These are phyloP conservation scores for Hemicordylus capensis DNA, from an alignment of 2,113 vertebrate genomes.

Conservation along the genomic window DNA sequence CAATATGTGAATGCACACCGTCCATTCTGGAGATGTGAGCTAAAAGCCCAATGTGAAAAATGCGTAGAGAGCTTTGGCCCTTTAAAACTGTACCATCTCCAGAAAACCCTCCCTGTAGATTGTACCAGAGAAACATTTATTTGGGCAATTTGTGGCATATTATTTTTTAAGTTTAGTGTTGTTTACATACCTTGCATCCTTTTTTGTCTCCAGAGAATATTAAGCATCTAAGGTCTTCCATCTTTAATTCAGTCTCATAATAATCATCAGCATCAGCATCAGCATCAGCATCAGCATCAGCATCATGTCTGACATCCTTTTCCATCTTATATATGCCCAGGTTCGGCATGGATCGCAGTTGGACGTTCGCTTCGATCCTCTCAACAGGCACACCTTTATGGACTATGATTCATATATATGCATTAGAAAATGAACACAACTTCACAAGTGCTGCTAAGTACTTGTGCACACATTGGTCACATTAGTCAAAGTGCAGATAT, in stretches of 20 bases:
- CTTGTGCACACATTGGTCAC: not conserved
- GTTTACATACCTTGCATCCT: conserved; percentile 54
- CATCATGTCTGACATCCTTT: not conserved
- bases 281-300: conserved; percentile 32
- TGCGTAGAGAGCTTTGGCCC: not conserved
- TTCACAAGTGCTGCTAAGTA: not conserved
- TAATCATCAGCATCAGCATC: conserved; percentile 47
- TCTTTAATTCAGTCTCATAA: too few species aligned
- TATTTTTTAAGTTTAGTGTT: not conserved
- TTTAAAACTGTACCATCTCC: not conserved
- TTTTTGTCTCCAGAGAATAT: conserved; percentile 62
- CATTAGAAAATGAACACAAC: conserved; percentile 25
- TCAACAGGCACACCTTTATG: conserved; percentile 71
- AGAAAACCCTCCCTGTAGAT: not conserved
- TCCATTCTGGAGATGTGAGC: too few species aligned
- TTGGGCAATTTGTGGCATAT: not conserved
- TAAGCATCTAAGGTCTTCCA: conserved; percentile 78
- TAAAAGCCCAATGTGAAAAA: too few species aligned
- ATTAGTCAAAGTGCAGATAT: too few species aligned
- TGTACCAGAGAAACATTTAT: not conserved
- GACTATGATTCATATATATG: conserved; percentile 39
- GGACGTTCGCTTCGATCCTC: conserved; percentile 80
- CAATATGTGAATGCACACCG: too few species aligned
- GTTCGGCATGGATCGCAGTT: conserved; percentile 76
- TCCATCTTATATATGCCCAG: conserved; percentile 72